Evolutionary conservation across 2,113 vertebrate species (phyloP).

Genomic region (Camelus bactrianus): DNA sequence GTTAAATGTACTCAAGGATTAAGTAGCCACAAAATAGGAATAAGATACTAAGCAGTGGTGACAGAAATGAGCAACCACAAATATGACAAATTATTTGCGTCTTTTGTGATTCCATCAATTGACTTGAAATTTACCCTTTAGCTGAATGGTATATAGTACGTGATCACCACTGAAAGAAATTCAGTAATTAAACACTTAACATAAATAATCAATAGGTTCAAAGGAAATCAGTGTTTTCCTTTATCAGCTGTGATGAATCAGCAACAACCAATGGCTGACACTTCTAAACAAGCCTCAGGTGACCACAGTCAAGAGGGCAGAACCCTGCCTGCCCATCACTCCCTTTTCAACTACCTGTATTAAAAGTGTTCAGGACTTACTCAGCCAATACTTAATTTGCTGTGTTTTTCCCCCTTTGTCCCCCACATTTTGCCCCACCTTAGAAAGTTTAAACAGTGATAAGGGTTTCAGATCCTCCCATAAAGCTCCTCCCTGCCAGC

Average conservation of each 20-base stretch:
- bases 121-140: slow-evolving; percentile 21
- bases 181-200: neutral
- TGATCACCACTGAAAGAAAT: neutral
- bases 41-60: neutral
- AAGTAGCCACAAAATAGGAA: slow-evolving; percentile 13
- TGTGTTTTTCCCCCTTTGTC: neutral
- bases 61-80: neutral
- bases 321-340: neutral
- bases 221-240: neutral
- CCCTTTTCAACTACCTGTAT: neutral
- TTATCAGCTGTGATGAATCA: neutral
- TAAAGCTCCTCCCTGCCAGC: neutral
- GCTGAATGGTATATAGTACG: neutral
- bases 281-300: neutral
- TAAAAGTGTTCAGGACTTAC: neutral
- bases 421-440: neutral
- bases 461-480: neutral
- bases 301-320: neutral
- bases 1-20: neutral
- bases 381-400: neutral
- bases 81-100: neutral
- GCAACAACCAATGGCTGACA: neutral
- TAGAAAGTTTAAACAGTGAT: neutral
- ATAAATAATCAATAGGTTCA: neutral
- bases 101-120: neutral